Evolutionary conservation across 1,140 invertebrate genomes (phyloP).

Genomic region (Trichogramma pretiosum): DNA sequence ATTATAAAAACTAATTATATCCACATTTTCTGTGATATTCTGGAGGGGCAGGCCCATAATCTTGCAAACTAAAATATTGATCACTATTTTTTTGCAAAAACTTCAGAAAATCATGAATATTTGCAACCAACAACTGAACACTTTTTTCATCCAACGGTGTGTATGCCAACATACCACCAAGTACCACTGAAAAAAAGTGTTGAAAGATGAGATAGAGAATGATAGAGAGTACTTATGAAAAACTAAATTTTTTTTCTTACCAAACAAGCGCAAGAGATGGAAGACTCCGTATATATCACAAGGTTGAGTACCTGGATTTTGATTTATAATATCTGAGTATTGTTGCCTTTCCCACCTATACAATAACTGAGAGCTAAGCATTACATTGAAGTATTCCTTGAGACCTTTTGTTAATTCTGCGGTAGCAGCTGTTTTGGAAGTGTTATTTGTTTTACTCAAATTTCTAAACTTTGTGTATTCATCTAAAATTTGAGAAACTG

Average conservation of each 20-base stretch:
- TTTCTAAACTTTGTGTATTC: slow-evolving; percentile 82
- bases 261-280: slow-evolving; percentile 84
- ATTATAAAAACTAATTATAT: slow-evolving; percentile 13
- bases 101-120: slow-evolving; percentile 88
- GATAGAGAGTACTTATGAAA: background rate
- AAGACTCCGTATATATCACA: slow-evolving; percentile 84
- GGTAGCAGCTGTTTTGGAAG: slow-evolving; percentile 60
- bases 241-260: no score
- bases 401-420: slow-evolving; percentile 80
- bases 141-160: slow-evolving; percentile 83
- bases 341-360: slow-evolving; percentile 94
- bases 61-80: slow-evolving; percentile 69
- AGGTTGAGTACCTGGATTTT: slow-evolving; percentile 68
- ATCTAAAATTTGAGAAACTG: slow-evolving; percentile 79
- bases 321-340: slow-evolving; percentile 76
- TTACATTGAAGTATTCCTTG: slow-evolving; percentile 91
- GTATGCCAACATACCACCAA: slow-evolving; percentile 83
- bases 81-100: slow-evolving; percentile 66
- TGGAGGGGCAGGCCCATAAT: slow-evolving; percentile 79
- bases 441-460: slow-evolving; percentile 67
- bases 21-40: slow-evolving; percentile 75
- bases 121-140: slow-evolving; percentile 67
- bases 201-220: no score
- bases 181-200: slow-evolving; percentile 53
- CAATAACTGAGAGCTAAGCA: slow-evolving; percentile 83